A percentile compares a stretch with the other conserved stretches of the same genome.
These are phyloP conservation scores for Stegostoma tigrinum DNA, from an alignment of 2,113 vertebrate genomes.

Conservation along the genomic window DNA sequence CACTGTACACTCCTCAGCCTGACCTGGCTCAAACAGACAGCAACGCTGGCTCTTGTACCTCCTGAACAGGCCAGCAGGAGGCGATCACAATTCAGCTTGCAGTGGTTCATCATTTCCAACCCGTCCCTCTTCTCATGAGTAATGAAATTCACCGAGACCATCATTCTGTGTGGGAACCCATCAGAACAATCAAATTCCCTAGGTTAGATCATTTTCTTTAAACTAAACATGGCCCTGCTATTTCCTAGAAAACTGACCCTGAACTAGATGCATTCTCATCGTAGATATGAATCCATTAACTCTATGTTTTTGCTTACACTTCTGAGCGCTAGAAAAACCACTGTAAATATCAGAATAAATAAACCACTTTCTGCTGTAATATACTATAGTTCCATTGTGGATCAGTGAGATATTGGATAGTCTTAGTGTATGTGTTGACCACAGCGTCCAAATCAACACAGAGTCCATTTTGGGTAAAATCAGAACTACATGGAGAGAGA, in stretches of 20 bases:
- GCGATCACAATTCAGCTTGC: neutral
- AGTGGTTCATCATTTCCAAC: neutral
- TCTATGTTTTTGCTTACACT: neutral
- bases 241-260: neutral
- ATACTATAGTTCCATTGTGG: neutral
- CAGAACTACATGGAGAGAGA: too few relatives aligned
- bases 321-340: neutral
- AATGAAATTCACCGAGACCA: neutral
- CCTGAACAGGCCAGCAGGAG: too few relatives aligned
- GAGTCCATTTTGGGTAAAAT: neutral
- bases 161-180: neutral
- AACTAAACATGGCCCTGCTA: neutral
- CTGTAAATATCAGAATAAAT: constrained; percentile 4
- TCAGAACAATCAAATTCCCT: neutral
- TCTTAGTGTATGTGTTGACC: neutral
- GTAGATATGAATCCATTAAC: neutral
- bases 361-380: neutral
- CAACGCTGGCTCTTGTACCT: neutral
- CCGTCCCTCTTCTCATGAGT: neutral
- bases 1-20: neutral
- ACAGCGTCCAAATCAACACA: neutral
- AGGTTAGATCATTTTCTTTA: neutral
- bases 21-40: neutral
- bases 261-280: neutral
- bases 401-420: neutral